phyloP scores from a whole-genome alignment of 2,888 invertebrate species.

The Lampropteryx suffumata region DNA sequence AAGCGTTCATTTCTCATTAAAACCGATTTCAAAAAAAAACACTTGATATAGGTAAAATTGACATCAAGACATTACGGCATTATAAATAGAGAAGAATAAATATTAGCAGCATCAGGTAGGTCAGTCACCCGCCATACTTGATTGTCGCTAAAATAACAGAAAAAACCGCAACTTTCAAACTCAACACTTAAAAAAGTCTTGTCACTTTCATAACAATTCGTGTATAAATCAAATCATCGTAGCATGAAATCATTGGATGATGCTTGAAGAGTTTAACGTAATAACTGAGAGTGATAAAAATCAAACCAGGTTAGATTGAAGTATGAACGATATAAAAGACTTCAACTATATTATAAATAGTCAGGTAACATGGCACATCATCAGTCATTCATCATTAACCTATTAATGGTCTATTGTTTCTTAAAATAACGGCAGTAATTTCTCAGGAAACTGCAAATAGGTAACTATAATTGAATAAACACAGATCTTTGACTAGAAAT shows the following conservation, averaged over 20 bases:
- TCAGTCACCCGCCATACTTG: not conserved
- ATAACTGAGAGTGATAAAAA: slow-evolving; percentile 12
- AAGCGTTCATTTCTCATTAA: no score
- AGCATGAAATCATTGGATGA: slow-evolving; percentile 36
- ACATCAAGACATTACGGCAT: no score
- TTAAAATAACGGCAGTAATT: no score
- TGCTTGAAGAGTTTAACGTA: slow-evolving; percentile 35
- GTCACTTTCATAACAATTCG: slow-evolving; percentile 34
- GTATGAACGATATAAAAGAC: slow-evolving; percentile 1
- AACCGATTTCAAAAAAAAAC: no score
- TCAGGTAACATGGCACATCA: no score
- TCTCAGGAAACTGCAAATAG: no score
- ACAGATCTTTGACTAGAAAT: no score
- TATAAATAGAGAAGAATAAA: no score
- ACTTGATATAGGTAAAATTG: no score
- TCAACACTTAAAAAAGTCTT: slow-evolving; percentile 15
- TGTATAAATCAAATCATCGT: slow-evolving; percentile 30
- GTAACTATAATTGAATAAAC: no score
- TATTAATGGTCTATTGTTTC: no score
- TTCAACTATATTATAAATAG: no score
- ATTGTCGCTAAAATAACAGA: not conserved
- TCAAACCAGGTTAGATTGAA: not conserved
- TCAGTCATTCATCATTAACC: not conserved
- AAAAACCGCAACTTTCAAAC: slow-evolving; percentile 12
- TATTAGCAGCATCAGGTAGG: not conserved